Percentiles rank a stretch among this genome's conserved stretches.
phyloP scores from a whole-genome alignment of 2,113 vertebrate species.

The Ceyx melanurus region DNA sequence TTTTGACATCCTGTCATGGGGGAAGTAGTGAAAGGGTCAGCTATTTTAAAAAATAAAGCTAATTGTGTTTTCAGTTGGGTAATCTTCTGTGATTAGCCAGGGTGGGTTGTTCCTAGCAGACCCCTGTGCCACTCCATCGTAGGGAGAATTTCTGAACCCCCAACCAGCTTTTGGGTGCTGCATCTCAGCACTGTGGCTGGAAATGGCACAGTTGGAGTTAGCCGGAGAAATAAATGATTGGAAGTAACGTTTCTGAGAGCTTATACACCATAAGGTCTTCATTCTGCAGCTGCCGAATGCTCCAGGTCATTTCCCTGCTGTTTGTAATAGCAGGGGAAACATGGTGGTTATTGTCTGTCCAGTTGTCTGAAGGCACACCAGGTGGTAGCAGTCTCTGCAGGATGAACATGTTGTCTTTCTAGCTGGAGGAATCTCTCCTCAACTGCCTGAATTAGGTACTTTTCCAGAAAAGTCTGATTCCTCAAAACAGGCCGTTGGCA shows the following conservation, averaged over 20 bases:
- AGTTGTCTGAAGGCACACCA: neutral
- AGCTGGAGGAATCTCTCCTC: neutral
- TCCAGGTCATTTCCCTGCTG: neutral
- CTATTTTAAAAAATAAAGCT: neutral
- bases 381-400: neutral
- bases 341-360: neutral
- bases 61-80: neutral
- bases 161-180: neutral
- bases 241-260: neutral
- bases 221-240: neutral
- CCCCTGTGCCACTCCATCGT: accelerated
- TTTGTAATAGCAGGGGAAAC: neutral
- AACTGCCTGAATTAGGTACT: neutral
- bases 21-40: neutral
- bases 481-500: neutral
- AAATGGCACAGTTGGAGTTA: neutral
- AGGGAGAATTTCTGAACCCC: neutral
- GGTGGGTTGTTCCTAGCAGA: neutral
- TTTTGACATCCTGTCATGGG: neutral
- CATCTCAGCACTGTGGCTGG: accelerated
- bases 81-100: too few species aligned
- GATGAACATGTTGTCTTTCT: constrained; percentile 8
- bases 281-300: neutral
- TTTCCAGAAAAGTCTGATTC: constrained; percentile 15
- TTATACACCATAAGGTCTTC: neutral